These are phyloP conservation scores for Choloepus didactylus DNA, from an alignment of 2,797 vertebrate species.

Conservation along the genomic window DNA sequence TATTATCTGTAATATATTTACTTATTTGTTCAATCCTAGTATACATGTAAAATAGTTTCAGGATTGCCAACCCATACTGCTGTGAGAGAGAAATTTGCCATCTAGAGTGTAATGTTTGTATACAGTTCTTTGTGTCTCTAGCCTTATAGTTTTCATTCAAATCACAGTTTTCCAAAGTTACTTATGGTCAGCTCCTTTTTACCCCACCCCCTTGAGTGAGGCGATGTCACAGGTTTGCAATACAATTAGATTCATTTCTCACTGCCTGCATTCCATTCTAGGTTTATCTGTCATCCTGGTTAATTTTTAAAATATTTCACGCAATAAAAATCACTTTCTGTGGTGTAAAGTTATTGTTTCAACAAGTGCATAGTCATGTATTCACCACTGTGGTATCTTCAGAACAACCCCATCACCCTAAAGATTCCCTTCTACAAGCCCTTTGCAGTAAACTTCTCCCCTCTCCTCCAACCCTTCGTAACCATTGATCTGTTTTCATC, in stretches of 20 bases:
- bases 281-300: neutral
- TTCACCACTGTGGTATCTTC: neutral
- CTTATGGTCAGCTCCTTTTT: neutral
- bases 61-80: neutral
- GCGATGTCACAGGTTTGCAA: neutral
- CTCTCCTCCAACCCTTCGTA: neutral
- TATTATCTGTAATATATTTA: neutral
- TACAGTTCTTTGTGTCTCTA: neutral
- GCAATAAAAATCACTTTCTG: neutral
- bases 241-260: neutral
- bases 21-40: neutral
- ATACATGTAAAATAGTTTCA: conserved; percentile 6
- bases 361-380: neutral
- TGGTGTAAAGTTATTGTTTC: neutral
- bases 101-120: neutral
- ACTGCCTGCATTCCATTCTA: neutral
- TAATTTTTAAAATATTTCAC: neutral
- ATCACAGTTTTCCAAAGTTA: conserved; percentile 40
- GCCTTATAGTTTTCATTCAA: neutral
- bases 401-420: neutral
- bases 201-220: neutral
- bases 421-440: neutral
- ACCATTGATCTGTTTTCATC: neutral
- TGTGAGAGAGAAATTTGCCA: conserved; percentile 3
- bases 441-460: neutral